phyloP scores from a whole-genome alignment of 2,113 vertebrate species.

The Bolborhynchus lineola region DNA sequence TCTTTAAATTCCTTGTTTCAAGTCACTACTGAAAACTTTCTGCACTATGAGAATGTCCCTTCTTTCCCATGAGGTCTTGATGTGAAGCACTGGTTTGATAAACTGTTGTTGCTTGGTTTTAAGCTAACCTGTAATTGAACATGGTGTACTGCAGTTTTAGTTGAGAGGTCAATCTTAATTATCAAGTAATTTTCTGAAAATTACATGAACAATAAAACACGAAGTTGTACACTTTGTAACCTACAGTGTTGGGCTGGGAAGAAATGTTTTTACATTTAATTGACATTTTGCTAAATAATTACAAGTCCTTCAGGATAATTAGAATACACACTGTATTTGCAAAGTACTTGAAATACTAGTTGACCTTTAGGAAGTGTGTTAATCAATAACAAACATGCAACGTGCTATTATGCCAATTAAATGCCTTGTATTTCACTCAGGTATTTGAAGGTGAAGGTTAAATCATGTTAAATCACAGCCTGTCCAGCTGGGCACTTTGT shows the following conservation, averaged over 20 bases:
- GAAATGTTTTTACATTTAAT: constrained; percentile 57
- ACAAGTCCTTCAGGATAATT: constrained; percentile 51
- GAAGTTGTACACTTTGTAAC: constrained; percentile 5
- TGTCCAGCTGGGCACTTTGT: neutral
- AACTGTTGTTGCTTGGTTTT: neutral
- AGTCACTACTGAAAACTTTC: neutral
- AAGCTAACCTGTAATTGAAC: neutral
- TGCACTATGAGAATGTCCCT: neutral
- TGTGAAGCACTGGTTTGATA: neutral
- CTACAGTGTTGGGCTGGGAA: neutral
- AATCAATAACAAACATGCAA: constrained; percentile 57
- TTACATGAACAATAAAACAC: neutral
- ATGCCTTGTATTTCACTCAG: neutral
- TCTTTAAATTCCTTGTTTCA: neutral
- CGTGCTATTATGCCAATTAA: constrained; percentile 45
- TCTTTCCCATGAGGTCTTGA: neutral
- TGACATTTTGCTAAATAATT: constrained; percentile 69
- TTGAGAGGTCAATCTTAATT: constrained; percentile 15
- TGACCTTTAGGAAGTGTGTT: constrained; percentile 58
- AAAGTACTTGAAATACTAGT: constrained; percentile 44
- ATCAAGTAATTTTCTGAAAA: constrained; percentile 39
- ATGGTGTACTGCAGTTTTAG: neutral
- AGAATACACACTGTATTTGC: constrained; percentile 21
- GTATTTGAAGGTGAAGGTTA: constrained; percentile 33
- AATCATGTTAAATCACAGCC: constrained; percentile 2